A percentile compares a stretch with the other conserved stretches of the same genome.
Conservation (phyloP, 2,797 vertebrate genomes). For the Potorous gilbertii region DNA sequence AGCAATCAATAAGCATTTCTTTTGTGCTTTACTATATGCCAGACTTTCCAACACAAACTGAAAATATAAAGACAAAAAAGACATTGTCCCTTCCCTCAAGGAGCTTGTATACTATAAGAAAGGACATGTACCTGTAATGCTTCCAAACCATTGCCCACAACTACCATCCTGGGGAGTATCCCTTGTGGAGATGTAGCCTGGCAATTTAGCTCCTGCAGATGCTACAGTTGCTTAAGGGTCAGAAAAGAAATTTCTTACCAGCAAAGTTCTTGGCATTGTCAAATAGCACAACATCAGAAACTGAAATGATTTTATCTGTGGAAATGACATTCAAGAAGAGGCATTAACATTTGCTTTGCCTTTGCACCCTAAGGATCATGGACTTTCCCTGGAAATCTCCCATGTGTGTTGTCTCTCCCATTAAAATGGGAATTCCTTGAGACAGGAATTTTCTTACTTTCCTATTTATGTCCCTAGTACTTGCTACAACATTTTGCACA, state of each 20-base stretch:
- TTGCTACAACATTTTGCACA: not conserved
- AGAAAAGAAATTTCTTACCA: not conserved
- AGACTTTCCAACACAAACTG: not conserved
- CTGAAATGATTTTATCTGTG: not conserved
- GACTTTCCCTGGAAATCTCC: not conserved
- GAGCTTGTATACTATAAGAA: not conserved
- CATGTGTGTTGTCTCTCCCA: not conserved
- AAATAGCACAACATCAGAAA: not conserved
- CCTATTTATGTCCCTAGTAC: not conserved
- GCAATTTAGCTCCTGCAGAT: not conserved
- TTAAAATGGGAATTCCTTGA: not conserved
- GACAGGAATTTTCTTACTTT: not conserved
- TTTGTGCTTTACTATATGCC: not conserved
- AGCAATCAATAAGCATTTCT: not conserved
- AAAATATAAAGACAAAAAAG: not conserved
- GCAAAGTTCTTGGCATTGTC: not conserved
- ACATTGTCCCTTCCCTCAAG: not conserved
- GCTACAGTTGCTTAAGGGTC: not conserved
- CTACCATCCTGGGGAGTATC: not conserved
- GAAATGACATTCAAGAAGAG: not conserved
- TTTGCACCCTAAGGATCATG: not conserved
- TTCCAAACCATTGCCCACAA: not conserved
- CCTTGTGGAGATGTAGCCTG: not conserved
- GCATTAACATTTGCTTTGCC: not conserved
- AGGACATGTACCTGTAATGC: not conserved